Conservation (phyloP, 2,113 vertebrate species). For the Lathamus discolor region DNA sequence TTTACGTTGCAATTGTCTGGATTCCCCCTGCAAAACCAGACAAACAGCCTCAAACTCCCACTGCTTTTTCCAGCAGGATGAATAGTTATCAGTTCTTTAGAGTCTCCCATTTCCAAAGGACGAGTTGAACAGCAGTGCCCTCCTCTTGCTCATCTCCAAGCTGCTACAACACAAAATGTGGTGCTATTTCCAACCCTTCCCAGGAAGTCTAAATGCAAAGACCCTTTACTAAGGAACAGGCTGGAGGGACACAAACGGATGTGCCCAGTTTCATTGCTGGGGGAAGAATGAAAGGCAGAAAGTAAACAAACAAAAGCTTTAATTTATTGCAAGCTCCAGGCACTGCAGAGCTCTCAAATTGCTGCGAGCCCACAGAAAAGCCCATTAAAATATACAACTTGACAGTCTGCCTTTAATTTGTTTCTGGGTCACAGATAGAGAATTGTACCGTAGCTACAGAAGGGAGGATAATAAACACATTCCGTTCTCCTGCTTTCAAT, state of each 20-base stretch:
- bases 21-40: not conserved
- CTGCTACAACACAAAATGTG: not conserved
- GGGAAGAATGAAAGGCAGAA: not conserved
- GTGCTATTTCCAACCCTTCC: not conserved
- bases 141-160: not conserved
- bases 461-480: constrained; percentile 15
- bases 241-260: not conserved
- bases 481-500: not conserved
- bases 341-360: not conserved
- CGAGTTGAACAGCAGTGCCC: not conserved
- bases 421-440: constrained; percentile 47
- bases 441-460: not conserved
- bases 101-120: not conserved
- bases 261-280: not conserved
- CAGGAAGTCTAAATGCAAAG: not conserved
- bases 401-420: constrained; percentile 31
- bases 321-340: constrained; percentile 24
- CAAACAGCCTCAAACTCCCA: not conserved
- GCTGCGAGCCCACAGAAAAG: not conserved
- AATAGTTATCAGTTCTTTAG: not conserved
- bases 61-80: not conserved
- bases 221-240: not conserved
- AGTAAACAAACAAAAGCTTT: constrained; percentile 28
- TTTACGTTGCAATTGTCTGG: not conserved
- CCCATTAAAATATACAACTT: constrained; percentile 28